phyloP scores from a whole-genome alignment of 2,888 invertebrate species.

The Eristalis tenax region DNA sequence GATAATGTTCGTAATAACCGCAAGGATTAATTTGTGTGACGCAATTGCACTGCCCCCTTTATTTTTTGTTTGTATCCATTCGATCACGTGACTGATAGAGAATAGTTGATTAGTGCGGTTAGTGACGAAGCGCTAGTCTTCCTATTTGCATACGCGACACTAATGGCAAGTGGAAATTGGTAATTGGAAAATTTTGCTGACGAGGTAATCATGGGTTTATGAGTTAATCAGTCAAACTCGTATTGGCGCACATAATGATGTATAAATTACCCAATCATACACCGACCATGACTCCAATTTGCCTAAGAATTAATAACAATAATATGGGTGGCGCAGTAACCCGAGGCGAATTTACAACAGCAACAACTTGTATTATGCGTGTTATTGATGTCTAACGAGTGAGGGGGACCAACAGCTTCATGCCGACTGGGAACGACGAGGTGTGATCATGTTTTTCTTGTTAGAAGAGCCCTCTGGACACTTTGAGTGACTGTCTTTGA shows the following conservation, averaged over 20 bases:
- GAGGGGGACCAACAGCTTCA: no score
- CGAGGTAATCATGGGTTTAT: not conserved
- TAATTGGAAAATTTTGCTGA: slow-evolving; percentile 3
- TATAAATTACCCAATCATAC: not conserved
- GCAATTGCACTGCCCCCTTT: not conserved
- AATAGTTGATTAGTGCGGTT: not conserved
- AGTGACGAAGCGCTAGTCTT: not conserved
- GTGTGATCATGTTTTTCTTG: no score
- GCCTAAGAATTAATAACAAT: no score
- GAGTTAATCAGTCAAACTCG: not conserved
- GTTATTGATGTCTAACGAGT: no score
- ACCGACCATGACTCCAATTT: not conserved
- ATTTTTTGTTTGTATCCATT: not conserved
- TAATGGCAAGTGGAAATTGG: not conserved
- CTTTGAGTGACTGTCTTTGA: no score
- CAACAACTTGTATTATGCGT: no score
- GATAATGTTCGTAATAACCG: slow-evolving; percentile 8
- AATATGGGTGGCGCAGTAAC: no score
- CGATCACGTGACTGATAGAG: not conserved
- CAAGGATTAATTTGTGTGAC: slow-evolving; percentile 28
- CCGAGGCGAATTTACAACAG: no score
- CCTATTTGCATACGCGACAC: not conserved
- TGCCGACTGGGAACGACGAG: no score
- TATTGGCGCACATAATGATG: not conserved
- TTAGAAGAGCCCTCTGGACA: no score